Evolutionary conservation across 92 coral and sea anemone species (phyloP).

Genomic region (Phenganax stokvisi): DNA sequence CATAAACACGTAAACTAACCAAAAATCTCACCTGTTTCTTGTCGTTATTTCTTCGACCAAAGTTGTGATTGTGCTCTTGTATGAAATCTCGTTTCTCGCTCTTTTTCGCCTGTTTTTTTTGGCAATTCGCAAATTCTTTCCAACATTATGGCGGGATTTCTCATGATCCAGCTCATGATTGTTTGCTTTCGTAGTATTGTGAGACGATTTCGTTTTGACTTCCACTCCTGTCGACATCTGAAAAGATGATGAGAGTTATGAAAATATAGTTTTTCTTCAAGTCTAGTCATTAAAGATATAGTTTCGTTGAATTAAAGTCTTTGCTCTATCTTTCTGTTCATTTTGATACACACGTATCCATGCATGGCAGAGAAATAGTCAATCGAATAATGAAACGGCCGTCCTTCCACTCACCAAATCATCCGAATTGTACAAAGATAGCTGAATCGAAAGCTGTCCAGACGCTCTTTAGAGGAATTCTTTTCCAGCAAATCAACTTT

Average conservation of each 20-base stretch:
- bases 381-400: background rate
- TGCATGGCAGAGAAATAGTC: too few species aligned
- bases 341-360: too few species aligned
- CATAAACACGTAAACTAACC: too few species aligned
- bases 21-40: conserved; percentile 61
- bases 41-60: conserved; percentile 89
- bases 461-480: conserved; percentile 76
- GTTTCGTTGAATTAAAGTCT: background rate
- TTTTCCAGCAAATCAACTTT: conserved; percentile 86
- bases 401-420: conserved; percentile 11
- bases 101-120: conserved; percentile 92
- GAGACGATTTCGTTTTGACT: conserved; percentile 25
- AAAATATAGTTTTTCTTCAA: background rate
- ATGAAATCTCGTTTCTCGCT: conserved; percentile 89
- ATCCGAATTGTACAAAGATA: conserved; percentile 3
- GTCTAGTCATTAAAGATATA: background rate
- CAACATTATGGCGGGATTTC: conserved; percentile 62
- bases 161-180: conserved; percentile 74
- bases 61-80: conserved; percentile 77
- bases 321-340: too few species aligned
- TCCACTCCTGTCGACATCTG: conserved; percentile 38
- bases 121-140: conserved; percentile 84
- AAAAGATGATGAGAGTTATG: background rate
- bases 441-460: conserved; percentile 40
- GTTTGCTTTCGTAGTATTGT: background rate